These are phyloP conservation scores for Phymastichus coffea DNA, from an alignment of 1,140 invertebrate genomes.

Conservation along the genomic window DNA sequence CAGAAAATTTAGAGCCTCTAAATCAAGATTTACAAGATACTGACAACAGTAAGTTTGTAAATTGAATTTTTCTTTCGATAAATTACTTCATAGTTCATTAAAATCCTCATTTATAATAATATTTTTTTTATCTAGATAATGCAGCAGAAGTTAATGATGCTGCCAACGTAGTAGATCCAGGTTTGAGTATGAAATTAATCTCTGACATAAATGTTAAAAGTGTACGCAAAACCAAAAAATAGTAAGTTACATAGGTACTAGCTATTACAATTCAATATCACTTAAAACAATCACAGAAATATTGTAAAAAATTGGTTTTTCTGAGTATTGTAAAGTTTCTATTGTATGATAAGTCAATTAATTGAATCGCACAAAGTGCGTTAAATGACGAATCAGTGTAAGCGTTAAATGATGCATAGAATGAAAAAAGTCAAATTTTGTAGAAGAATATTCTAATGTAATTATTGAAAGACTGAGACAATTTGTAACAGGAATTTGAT, in stretches of 20 bases:
- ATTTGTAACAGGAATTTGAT: slow-evolving; percentile 8
- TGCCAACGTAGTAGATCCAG: slow-evolving; percentile 14
- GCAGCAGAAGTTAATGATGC: slow-evolving; percentile 23
- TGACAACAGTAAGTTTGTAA: slow-evolving; percentile 16
- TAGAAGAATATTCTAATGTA: slow-evolving; percentile 1
- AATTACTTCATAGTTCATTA: too few species aligned
- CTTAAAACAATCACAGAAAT: background rate
- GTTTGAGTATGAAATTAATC: slow-evolving; percentile 20
- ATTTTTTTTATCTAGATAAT: slow-evolving; percentile 13
- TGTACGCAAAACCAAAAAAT: slow-evolving; percentile 2
- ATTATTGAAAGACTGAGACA: background rate
- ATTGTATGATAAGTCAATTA: slow-evolving; percentile 5
- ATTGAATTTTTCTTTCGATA: too few species aligned
- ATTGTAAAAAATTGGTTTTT: background rate
- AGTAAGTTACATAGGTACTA: background rate
- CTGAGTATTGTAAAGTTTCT: slow-evolving; percentile 1
- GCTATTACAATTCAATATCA: background rate
- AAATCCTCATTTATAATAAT: too few species aligned
- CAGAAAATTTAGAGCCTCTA: slow-evolving; percentile 2
- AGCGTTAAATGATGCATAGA: background rate
- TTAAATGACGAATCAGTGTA: background rate
- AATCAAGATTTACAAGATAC: slow-evolving; percentile 16
- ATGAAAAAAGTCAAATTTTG: slow-evolving; percentile 11
- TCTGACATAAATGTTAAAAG: slow-evolving; percentile 12
- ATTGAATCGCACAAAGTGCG: slow-evolving; percentile 14